Base-by-base conservation (phyloP, 1,140 invertebrate genomes). In the Dinoponera quadriceps region DNA sequence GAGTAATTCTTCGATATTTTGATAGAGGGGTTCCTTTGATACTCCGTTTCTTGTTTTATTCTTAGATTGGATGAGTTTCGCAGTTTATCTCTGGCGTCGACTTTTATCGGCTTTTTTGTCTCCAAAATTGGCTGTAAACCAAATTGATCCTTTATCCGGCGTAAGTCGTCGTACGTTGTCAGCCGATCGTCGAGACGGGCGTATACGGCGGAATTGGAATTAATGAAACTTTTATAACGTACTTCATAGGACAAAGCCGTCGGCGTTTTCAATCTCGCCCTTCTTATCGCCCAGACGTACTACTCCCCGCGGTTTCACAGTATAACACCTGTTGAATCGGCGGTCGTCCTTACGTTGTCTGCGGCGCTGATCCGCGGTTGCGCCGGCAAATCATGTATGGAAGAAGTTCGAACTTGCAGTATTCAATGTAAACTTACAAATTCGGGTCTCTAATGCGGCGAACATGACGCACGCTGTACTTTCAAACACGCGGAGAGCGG, bases 321-420 rank as follows among this genome's bases (percentile, higher is more conserved):
- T 49, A 55, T 69, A 84, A 60, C 85, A 87, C 86, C 86, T 87
- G 86, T 87, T 87, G 86, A 87, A 84, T 87, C 69, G 63, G 25
- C 69, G 63, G 25, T 73, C 25, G 48, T 54, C 62, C 73, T 80
- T 87, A 73, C 60, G 55, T 71, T 82, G 71, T 22, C 27, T 44
- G 25, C 20, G n/a, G n/a, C 7, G 51, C 72, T 69, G 69, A 83
- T 65, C 7, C 51, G 33, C 13, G 4, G 11, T 44, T 48, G 22
- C 16, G 51, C 14, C 20, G 22, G 48, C 55, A 69, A 83, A 72
- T 82, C 51, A 65, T 11, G 25, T 9, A 29, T 77, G 72, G 25
- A 83, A 77, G 73, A 38, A 83, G 18, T 27, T 69, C 49, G 65
- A 44, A 57, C 16, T 25, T 44, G 13, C 9, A 44, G 48, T 13